Conservation (phyloP, 2,888 invertebrate species). For the Villa cingulata region DNA sequence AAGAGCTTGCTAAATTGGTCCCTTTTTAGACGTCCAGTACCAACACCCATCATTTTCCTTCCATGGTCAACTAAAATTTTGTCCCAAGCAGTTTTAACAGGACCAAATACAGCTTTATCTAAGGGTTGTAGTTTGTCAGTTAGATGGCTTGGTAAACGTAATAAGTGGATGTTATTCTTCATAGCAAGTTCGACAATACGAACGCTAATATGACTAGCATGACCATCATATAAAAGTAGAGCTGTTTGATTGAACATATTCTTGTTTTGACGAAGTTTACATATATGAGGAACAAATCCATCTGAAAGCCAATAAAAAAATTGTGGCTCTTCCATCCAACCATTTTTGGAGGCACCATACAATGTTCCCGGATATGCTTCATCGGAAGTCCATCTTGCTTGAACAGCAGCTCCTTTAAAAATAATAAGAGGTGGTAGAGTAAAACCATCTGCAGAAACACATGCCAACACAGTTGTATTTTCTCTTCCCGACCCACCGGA, state of each 20-base stretch:
- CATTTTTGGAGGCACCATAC: slow-evolving; percentile 6
- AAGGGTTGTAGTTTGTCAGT: slow-evolving; percentile 5
- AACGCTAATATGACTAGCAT: slow-evolving; percentile 7
- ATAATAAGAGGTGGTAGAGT: slow-evolving; percentile 4
- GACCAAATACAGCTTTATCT: slow-evolving; percentile 4
- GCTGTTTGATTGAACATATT: background rate
- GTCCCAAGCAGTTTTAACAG: slow-evolving; percentile 6
- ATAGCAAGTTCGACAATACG: slow-evolving; percentile 2
- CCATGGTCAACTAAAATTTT: slow-evolving; percentile 5
- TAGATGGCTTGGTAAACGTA: slow-evolving; percentile 1
- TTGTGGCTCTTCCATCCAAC: slow-evolving; percentile 3
- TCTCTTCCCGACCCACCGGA: slow-evolving; percentile 6
- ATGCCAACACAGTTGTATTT: slow-evolving; percentile 6
- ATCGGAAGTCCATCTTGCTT: slow-evolving; percentile 1
- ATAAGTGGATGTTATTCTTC: slow-evolving; percentile 2
- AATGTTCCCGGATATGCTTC: slow-evolving; percentile 5
- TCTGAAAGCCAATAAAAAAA: slow-evolving; percentile 4
- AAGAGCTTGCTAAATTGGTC: background rate
- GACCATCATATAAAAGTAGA: slow-evolving; percentile 4
- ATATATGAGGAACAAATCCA: slow-evolving; percentile 3
- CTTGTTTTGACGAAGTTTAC: background rate
- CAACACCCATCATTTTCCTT: slow-evolving; percentile 5
- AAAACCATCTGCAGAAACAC: slow-evolving; percentile 3
- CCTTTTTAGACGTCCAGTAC: slow-evolving; percentile 4
- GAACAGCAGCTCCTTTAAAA: slow-evolving; percentile 6